phyloP scores from a whole-genome alignment of 2,888 invertebrate genomes.

The Phania funesta region DNA sequence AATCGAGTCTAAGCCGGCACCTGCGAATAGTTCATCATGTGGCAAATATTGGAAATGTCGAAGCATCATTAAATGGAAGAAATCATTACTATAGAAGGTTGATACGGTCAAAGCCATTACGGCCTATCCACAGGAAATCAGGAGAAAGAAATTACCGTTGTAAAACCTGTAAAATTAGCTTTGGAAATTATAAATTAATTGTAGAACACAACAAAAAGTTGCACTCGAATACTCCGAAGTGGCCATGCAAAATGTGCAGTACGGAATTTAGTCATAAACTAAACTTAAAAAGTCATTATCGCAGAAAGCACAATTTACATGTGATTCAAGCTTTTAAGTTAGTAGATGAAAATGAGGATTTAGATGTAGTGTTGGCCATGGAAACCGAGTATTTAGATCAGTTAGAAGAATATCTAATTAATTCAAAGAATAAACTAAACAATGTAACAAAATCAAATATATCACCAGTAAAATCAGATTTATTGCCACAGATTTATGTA shows the following conservation, averaged over 20 bases:
- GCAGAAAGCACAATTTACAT: conserved; percentile 32
- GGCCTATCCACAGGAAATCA: neutral
- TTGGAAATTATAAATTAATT: conserved; percentile 65
- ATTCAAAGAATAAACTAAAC: neutral
- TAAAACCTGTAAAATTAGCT: conserved; percentile 12
- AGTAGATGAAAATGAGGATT: conserved; percentile 21
- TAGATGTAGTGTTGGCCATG: neutral
- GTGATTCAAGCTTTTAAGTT: conserved; percentile 7
- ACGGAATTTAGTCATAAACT: neutral
- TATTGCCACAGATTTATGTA: conserved; percentile 4
- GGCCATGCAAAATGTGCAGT: conserved; percentile 34
- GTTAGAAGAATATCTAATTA: neutral
- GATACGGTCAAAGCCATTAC: neutral
- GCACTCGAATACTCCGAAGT: conserved; percentile 6
- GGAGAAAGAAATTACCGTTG: neutral
- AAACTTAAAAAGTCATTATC: conserved; percentile 36
- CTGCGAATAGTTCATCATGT: conserved; percentile 29
- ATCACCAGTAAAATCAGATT: conserved; percentile 15
- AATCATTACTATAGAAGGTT: neutral
- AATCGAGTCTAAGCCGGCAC: conserved; percentile 24
- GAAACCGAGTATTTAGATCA: neutral
- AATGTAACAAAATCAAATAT: neutral
- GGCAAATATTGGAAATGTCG: conserved; percentile 13
- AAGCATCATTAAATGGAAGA: conserved; percentile 2
- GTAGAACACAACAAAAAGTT: conserved; percentile 9